These are phyloP conservation scores for Temnothorax longispinosus DNA, from an alignment of 1,140 invertebrate species.

Conservation along the genomic window DNA sequence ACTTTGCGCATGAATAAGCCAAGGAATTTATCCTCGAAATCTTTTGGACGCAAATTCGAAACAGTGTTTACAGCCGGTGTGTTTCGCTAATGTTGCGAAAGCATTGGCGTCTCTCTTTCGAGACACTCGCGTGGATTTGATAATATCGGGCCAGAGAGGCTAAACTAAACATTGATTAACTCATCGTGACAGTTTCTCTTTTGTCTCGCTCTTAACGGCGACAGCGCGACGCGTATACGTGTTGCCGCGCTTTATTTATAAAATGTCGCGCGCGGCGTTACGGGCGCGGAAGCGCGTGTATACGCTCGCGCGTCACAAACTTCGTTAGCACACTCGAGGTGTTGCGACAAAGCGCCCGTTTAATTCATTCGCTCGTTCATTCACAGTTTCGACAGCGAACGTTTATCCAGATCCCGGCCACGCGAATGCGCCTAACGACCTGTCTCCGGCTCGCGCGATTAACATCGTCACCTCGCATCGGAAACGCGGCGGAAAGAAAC, in stretches of 20 bases:
- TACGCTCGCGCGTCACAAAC: neutral
- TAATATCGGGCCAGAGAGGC: constrained; percentile 13
- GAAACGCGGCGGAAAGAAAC: neutral
- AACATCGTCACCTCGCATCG: constrained; percentile 45
- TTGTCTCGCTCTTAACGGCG: constrained; percentile 25
- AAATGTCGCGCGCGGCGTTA: constrained; percentile 30
- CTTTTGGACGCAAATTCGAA: neutral
- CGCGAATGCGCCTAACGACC: constrained; percentile 54
- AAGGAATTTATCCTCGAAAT: constrained; percentile 20
- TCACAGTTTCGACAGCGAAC: constrained; percentile 47
- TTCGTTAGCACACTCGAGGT: constrained; percentile 35
- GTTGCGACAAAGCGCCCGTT: constrained; percentile 45
- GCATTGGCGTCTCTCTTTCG: neutral
- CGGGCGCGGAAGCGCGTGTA: neutral
- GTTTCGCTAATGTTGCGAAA: neutral
- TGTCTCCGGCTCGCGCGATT: constrained; percentile 59
- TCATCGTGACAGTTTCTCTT: constrained; percentile 39
- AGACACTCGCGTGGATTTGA: neutral
- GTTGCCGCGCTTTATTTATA: constrained; percentile 45
- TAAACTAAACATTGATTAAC: constrained; percentile 32
- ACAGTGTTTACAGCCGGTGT: neutral
- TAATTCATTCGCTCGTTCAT: constrained; percentile 55
- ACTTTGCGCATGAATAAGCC: neutral
- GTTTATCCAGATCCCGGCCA: constrained; percentile 45
- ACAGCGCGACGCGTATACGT: neutral